Evolutionary conservation across 2,888 invertebrate genomes (phyloP).

Genomic region (Agapetus fuscipes): DNA sequence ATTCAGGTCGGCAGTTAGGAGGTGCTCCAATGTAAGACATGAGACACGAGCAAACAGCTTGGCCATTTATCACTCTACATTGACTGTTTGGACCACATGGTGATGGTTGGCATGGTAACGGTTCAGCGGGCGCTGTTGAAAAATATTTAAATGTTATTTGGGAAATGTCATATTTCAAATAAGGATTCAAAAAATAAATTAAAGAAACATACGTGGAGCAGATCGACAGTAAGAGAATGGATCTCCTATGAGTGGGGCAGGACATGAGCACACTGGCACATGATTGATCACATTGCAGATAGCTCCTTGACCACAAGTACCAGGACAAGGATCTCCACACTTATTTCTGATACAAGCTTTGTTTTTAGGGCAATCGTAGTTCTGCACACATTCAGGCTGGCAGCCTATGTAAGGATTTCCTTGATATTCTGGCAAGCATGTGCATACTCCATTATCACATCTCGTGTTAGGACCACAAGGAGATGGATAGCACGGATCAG

Average conservation of each 20-base stretch:
- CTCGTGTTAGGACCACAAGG: conserved; percentile 57
- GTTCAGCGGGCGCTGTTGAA: conserved; percentile 22
- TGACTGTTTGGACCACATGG: conserved; percentile 57
- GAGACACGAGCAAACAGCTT: conserved; percentile 68
- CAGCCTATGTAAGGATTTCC: conserved; percentile 62
- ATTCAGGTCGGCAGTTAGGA: conserved; percentile 69
- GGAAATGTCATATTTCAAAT: not conserved
- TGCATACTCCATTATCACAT: conserved; percentile 51
- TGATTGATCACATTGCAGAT: conserved; percentile 66
- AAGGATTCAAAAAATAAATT: too few species aligned
- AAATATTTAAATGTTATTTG: not conserved
- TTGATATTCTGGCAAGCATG: conserved; percentile 50
- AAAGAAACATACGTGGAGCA: conserved; percentile 37
- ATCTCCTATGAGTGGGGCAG: conserved; percentile 63
- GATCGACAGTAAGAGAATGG: conserved; percentile 62
- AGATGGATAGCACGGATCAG: conserved; percentile 52
- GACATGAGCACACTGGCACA: conserved; percentile 68
- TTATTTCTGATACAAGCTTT: conserved; percentile 62
- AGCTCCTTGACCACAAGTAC: conserved; percentile 62
- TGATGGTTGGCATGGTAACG: conserved; percentile 44
- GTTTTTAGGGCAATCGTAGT: conserved; percentile 63
- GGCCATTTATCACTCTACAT: conserved; percentile 59
- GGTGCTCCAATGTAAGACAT: conserved; percentile 64
- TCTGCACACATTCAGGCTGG: conserved; percentile 66
- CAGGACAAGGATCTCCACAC: conserved; percentile 66